phyloP scores from a whole-genome alignment of 2,797 vertebrate species.

The Pterois miles region DNA sequence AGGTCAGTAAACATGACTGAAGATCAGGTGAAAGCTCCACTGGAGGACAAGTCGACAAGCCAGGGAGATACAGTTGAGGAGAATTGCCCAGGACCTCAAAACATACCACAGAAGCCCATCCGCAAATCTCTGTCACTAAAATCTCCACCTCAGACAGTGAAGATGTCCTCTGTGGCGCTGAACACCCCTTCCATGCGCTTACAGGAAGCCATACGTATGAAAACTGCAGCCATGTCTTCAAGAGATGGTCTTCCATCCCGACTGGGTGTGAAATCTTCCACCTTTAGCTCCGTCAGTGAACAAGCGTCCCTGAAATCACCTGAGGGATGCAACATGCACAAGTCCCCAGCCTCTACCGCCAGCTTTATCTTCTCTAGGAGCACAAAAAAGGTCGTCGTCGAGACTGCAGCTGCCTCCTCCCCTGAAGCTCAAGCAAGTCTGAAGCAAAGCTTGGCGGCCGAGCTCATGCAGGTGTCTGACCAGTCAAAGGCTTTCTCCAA shows the following conservation, averaged over 20 bases:
- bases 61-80: conserved; percentile 52
- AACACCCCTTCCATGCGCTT: conserved; percentile 82
- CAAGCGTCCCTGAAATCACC: conserved; percentile 54
- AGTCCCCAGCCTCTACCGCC: conserved; percentile 90
- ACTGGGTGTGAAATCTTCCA: conserved; percentile 61
- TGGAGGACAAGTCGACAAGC: conserved; percentile 64
- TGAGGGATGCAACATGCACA: conserved; percentile 75
- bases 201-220: conserved; percentile 90
- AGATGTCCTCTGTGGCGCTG: conserved; percentile 72
- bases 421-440: conserved; percentile 86
- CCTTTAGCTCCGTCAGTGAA: conserved; percentile 49
- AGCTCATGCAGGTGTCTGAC: conserved; percentile 88
- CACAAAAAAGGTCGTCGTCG: conserved; percentile 90
- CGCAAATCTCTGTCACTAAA: conserved; percentile 89
- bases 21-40: conserved; percentile 44
- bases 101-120: conserved; percentile 89
- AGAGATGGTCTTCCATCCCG: conserved; percentile 72
- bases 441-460: conserved; percentile 88
- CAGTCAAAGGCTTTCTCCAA: conserved; percentile 76
- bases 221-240: conserved; percentile 87
- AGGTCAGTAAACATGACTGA: conserved; percentile 88
- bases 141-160: conserved; percentile 68
- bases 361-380: conserved; percentile 97
- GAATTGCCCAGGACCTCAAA: conserved; percentile 63
- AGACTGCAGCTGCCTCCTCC: conserved; percentile 78